These are phyloP conservation scores for Drosophila sordidula DNA, from an alignment of 2,888 invertebrate genomes.

Conservation along the genomic window DNA sequence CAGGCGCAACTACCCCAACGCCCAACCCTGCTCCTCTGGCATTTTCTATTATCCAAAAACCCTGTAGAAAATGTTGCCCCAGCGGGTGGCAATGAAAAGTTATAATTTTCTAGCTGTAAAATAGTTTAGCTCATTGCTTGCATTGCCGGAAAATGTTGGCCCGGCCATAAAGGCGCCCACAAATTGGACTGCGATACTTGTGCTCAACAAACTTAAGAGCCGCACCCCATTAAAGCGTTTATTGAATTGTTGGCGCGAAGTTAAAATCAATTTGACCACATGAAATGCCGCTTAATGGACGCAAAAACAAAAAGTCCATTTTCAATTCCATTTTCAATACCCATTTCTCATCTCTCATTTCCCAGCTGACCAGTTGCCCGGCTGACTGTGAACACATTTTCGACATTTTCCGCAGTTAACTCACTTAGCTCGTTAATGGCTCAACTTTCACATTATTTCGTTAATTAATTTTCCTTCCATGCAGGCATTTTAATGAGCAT, in stretches of 20 bases:
- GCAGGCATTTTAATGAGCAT: conserved; percentile 61
- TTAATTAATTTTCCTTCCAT: conserved; percentile 73
- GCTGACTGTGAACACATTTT: conserved; percentile 25
- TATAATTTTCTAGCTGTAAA: conserved; percentile 41
- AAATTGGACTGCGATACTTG: conserved; percentile 34
- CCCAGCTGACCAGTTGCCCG: not conserved
- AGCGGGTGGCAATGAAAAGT: conserved; percentile 35
- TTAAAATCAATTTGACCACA: conserved; percentile 70
- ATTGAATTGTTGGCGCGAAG: conserved; percentile 50
- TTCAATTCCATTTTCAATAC: conserved; percentile 13
- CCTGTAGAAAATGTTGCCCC: conserved; percentile 18
- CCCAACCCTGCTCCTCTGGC: not conserved
- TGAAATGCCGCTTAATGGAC: conserved; percentile 37
- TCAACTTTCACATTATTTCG: conserved; percentile 61
- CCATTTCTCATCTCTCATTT: conserved; percentile 4
- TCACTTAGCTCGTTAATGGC: conserved; percentile 50
- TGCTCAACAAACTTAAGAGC: conserved; percentile 3
- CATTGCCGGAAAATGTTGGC: conserved; percentile 17
- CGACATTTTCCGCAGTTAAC: conserved; percentile 33
- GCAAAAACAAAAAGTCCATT: conserved; percentile 2
- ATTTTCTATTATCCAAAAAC: conserved; percentile 39
- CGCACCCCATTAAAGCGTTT: conserved; percentile 17
- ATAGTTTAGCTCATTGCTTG: conserved; percentile 25
- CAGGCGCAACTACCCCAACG: not conserved
- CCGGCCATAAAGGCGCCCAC: conserved; percentile 29